phyloP scores from a whole-genome alignment of 2,113 vertebrate genomes.

The Okapia johnstoni region DNA sequence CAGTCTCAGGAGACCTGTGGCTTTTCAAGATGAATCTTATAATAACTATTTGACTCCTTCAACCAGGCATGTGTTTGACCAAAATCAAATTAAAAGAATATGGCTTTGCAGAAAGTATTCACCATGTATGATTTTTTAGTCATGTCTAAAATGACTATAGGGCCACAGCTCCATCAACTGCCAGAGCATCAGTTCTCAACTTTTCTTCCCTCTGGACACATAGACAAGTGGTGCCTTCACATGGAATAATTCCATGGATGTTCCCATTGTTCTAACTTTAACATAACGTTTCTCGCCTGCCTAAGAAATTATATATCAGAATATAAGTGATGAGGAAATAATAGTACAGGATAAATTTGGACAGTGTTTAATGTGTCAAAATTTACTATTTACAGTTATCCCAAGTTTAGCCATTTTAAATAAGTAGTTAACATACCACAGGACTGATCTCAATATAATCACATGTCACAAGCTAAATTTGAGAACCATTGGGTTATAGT shows the following conservation, averaged over 20 bases:
- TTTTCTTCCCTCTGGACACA: neutral
- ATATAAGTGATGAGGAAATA: neutral
- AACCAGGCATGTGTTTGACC: neutral
- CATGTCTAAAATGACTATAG: neutral
- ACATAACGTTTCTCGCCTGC: neutral
- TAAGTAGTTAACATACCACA: neutral
- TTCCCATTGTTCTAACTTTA: neutral
- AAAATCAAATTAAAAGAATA: constrained; percentile 24
- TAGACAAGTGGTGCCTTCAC: neutral
- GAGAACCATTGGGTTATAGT: neutral
- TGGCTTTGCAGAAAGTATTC: neutral
- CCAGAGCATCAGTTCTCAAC: neutral
- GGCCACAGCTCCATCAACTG: neutral
- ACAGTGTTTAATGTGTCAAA: neutral
- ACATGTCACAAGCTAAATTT: neutral
- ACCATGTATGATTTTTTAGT: neutral
- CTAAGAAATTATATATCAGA: neutral
- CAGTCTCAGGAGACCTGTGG: neutral
- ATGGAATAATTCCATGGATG: neutral
- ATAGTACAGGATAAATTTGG: neutral
- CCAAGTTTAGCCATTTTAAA: neutral
- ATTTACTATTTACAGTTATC: neutral
- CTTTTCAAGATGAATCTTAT: neutral
- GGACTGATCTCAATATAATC: neutral
- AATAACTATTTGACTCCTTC: neutral